Base-by-base conservation (phyloP, 2,888 invertebrate genomes). In the Oxyscelio sp. region DNA sequence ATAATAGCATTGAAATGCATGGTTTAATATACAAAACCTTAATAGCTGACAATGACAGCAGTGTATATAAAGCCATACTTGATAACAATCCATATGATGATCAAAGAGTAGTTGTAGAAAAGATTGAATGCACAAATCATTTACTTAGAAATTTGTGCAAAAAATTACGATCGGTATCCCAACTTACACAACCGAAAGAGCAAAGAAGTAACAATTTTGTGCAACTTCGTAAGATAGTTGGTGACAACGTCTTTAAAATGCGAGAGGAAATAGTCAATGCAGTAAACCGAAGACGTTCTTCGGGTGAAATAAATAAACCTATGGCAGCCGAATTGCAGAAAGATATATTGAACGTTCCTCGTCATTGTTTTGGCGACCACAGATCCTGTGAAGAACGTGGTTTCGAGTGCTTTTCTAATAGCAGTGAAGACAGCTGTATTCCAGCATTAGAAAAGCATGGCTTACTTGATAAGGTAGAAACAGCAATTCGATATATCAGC, bases 81-180 rank as follows among this genome's bases (percentile, higher is more conserved):
- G 22, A 66, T n/a, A 40, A 65, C 9, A 61, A 52, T 1, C 81
- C 81, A 1, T 81, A 81, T 24, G 5, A 17, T 5, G 38, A 40
- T 9, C 54, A 66, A 27, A 38, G 43, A 2, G 43, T 81, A 22
- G 9, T 5, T 13, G 59, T 79, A n/a, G 21, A 73, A 88, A 50
- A 45, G 27, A 43, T 21, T 50, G 40, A 74, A 81, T 93, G 92
- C 73, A 78, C 54, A 6, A 92, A 91, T 70, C 91, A 93, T 80
- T 43, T 91, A 11, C 65, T 89, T 8, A 80, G 85, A 21, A 88
- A 88, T 77, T 58, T 85, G 21, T 83, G 86, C 11, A 86, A 74
- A 15, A 85, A 78, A 31, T 0, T 75, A 1, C 21, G 17, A 17
- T 11, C 40, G 2, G 21, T 68, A 15, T 27, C 19, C 1, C 38